Percentiles rank a stretch among this genome's conserved stretches.
Evolutionary conservation across 2,888 invertebrate genomes (phyloP).

Genomic region (Sarcophaga caerulescens): DNA sequence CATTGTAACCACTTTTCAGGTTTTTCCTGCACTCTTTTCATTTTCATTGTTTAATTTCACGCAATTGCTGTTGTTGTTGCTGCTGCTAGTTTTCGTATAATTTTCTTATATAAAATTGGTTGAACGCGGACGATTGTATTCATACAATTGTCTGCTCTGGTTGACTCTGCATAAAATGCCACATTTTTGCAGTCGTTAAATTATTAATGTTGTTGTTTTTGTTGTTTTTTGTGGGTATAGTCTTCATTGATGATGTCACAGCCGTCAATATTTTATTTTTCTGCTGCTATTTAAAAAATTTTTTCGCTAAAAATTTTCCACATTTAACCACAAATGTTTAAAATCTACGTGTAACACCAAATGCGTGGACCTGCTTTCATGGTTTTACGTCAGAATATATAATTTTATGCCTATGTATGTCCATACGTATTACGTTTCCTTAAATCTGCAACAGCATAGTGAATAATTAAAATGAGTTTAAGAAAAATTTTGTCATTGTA

Average conservation of each 20-base stretch:
- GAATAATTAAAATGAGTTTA: too few species aligned
- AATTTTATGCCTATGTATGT: too few species aligned
- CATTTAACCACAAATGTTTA: constrained; percentile 57
- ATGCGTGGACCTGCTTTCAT: neutral
- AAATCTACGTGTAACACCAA: constrained; percentile 24
- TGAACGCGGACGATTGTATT: constrained; percentile 10
- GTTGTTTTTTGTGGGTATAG: too few species aligned
- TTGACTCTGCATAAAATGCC: neutral
- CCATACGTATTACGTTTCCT: too few species aligned
- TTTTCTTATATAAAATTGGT: constrained; percentile 40
- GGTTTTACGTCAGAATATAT: too few species aligned
- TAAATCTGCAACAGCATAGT: too few species aligned
- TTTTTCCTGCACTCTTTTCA: neutral
- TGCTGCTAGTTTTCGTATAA: constrained; percentile 14
- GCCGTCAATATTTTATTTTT: too few species aligned
- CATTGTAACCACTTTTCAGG: neutral
- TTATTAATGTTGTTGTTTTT: neutral
- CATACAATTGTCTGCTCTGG: constrained; percentile 13
- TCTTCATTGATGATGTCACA: too few species aligned
- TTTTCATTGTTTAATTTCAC: neutral
- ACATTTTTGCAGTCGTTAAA: neutral
- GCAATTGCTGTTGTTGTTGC: neutral
- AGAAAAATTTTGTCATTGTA: too few species aligned
- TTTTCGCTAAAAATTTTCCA: neutral
- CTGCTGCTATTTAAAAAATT: too few species aligned